Evolutionary conservation across 2,888 invertebrate genomes (phyloP).

Genomic region (Orthonevra nobilis): DNA sequence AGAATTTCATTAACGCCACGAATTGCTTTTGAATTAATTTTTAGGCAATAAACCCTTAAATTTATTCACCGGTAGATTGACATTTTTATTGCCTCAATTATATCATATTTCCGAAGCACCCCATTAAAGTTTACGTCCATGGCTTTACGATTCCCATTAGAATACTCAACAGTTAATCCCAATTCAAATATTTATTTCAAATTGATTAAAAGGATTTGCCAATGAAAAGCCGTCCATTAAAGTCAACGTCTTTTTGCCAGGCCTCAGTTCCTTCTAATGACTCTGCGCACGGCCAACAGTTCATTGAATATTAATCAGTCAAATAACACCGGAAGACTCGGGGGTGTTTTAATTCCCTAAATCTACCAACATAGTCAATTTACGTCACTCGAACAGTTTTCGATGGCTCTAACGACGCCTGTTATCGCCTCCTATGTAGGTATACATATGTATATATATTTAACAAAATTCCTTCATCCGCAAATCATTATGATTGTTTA

Average conservation of each 20-base stretch:
- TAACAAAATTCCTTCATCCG: constrained; percentile 43
- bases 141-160: constrained; percentile 6
- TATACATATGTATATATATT: no score
- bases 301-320: constrained; percentile 57
- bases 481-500: constrained; percentile 57
- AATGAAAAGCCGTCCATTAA: no score
- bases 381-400: constrained; percentile 3
- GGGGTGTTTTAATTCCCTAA: constrained; percentile 55
- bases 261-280: no score
- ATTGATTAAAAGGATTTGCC: constrained; percentile 25
- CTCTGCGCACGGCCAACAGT: background rate
- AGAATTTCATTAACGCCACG: no score
- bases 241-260: no score
- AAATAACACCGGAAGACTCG: constrained; percentile 11
- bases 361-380: constrained; percentile 40
- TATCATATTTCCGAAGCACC: background rate
- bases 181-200: constrained; percentile 31
- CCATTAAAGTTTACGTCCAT: background rate
- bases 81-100: constrained; percentile 25
- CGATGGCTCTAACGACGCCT: no score
- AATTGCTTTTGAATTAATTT: no score
- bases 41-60: no score
- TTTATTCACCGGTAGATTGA: background rate
- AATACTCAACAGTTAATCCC: constrained; percentile 30
- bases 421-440: no score